A percentile compares a stretch with the other conserved stretches of the same genome.
phyloP scores from a whole-genome alignment of 2,113 vertebrate species.

The Axis porcinus region DNA sequence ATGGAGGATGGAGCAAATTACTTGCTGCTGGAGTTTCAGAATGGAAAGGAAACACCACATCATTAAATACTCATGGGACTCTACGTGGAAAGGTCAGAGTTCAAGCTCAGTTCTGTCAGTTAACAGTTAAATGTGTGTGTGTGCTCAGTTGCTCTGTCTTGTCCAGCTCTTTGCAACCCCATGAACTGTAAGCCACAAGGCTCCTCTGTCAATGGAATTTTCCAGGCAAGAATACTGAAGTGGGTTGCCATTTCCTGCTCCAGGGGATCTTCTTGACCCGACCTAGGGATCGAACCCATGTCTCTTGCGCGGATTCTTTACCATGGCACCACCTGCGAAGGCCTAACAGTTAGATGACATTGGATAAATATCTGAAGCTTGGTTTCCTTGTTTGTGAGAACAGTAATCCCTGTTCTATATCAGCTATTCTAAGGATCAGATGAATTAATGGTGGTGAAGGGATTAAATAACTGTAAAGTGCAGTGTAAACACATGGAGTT shows the following conservation, averaged over 20 bases:
- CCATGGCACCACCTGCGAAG: not conserved
- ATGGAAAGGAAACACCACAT: not conserved
- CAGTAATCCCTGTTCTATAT: not conserved
- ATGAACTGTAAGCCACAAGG: not conserved
- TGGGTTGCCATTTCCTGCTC: not conserved
- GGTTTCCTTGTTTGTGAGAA: not conserved
- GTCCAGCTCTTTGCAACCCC: not conserved
- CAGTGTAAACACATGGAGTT: not conserved
- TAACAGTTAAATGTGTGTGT: not conserved
- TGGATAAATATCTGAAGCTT: not conserved
- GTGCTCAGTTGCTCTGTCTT: not conserved
- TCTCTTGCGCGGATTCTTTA: not conserved
- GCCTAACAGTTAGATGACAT: not conserved
- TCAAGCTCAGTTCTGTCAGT: not conserved
- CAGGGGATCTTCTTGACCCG: fast-evolving
- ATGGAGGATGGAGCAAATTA: not conserved
- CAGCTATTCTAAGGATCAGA: not conserved
- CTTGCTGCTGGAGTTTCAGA: slow-evolving; percentile 1
- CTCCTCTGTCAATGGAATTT: not conserved
- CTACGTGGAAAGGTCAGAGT: not conserved
- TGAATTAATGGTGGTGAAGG: not conserved
- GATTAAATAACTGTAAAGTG: not conserved
- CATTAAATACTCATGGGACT: not conserved
- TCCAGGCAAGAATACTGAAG: not conserved
- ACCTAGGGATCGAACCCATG: not conserved